A percentile compares a stretch with the other conserved stretches of the same genome.
phyloP scores from a whole-genome alignment of 2,888 invertebrate species.

The Aricia artaxerxes region DNA sequence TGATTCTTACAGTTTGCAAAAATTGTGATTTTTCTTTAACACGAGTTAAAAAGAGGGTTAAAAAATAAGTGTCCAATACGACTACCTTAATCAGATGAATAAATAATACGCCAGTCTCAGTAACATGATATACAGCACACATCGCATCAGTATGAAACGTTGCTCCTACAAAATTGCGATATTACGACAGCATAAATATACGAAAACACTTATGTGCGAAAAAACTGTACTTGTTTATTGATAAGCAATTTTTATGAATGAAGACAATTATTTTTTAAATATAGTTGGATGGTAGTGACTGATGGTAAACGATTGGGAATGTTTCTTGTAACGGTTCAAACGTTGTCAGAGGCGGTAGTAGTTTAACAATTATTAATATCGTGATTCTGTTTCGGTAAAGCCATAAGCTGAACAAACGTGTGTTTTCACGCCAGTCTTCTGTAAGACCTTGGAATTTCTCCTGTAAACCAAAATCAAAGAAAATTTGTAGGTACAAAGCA shows the following conservation, averaged over 20 bases:
- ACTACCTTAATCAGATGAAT: not conserved
- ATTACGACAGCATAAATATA: conserved; percentile 52
- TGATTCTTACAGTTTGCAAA: not conserved
- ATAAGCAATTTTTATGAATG: not conserved
- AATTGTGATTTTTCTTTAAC: not conserved
- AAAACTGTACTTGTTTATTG: not conserved
- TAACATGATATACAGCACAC: conserved; percentile 44
- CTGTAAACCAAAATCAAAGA: too few species aligned
- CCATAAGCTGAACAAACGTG: too few species aligned
- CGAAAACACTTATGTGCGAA: not conserved
- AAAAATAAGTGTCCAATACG: not conserved
- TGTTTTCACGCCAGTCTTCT: too few species aligned
- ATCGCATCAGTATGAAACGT: conserved; percentile 61
- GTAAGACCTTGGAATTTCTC: too few species aligned
- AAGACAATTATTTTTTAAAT: not conserved
- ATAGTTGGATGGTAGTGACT: too few species aligned
- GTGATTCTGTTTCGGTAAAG: too few species aligned
- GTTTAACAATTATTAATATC: too few species aligned
- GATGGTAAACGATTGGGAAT: too few species aligned
- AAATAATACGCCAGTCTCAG: conserved; percentile 40
- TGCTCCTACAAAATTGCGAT: conserved; percentile 68
- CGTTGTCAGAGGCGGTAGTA: too few species aligned
- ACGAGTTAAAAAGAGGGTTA: not conserved
- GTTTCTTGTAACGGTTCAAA: too few species aligned
- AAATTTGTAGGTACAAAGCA: too few species aligned